A percentile compares a stretch with the other conserved stretches of the same genome.
Evolutionary conservation across 1,140 invertebrate species (phyloP).

Genomic region (Cotesia glomerata): DNA sequence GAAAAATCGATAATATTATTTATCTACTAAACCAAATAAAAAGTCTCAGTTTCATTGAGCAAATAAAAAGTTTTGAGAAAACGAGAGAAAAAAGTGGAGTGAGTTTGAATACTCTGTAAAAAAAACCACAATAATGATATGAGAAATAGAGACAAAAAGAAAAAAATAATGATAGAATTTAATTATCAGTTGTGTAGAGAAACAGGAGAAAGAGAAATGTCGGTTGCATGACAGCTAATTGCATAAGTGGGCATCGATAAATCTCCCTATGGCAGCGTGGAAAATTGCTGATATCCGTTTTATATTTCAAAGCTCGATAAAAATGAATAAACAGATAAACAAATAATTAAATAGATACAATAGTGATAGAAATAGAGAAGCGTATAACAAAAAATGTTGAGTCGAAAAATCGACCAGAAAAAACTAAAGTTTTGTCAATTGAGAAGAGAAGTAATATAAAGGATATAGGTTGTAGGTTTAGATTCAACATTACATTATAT

Average conservation of each 20-base stretch:
- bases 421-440: background rate
- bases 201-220: constrained; percentile 24
- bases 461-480: background rate
- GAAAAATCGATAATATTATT: too few species aligned
- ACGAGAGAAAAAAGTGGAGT: too few species aligned
- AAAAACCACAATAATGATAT: background rate
- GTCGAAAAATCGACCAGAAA: background rate
- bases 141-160: background rate
- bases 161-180: background rate
- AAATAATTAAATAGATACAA: background rate
- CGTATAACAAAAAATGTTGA: background rate
- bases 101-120: too few species aligned
- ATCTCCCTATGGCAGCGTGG: constrained; percentile 7
- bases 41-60: too few species aligned
- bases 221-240: constrained; percentile 30
- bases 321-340: background rate
- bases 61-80: too few species aligned
- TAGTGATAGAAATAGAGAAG: background rate
- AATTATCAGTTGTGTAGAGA: background rate
- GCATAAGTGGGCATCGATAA: constrained; percentile 26
- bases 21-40: too few species aligned
- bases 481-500: background rate
- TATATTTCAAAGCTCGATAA: background rate
- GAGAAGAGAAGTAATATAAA: background rate
- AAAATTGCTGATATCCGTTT: constrained; percentile 23